Evolutionary conservation across 2,888 invertebrate genomes (phyloP).

Genomic region (Taphrorychus bicolor): DNA sequence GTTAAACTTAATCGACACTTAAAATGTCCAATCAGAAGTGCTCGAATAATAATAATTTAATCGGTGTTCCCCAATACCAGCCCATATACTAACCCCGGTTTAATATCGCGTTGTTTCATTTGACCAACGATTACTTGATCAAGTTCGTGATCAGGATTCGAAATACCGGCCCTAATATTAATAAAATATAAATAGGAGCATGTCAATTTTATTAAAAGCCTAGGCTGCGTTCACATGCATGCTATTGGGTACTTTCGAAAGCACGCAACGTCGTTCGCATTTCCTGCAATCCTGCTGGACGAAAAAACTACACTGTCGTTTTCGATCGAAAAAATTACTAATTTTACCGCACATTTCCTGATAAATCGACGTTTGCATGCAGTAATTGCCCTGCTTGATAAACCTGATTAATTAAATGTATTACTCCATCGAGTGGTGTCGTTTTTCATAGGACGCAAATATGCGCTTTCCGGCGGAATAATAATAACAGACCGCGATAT

Average conservation of each 20-base stretch:
- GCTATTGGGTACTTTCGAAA: background rate
- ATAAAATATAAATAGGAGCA: background rate
- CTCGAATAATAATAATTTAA: no score
- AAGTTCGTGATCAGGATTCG: no score
- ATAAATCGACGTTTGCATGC: slow-evolving; percentile 25
- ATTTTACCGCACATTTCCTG: slow-evolving; percentile 12
- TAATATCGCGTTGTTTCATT: no score
- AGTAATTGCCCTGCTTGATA: slow-evolving; percentile 15
- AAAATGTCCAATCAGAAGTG: no score
- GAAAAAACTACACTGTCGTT: background rate
- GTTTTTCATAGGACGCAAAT: slow-evolving; percentile 35
- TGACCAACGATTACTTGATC: no score
- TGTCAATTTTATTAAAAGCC: slow-evolving; percentile 4
- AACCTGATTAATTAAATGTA: slow-evolving; percentile 35
- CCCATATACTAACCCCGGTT: no score
- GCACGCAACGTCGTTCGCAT: background rate
- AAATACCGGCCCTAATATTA: no score
- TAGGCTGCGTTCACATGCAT: slow-evolving; percentile 2
- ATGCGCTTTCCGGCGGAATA: slow-evolving; percentile 33
- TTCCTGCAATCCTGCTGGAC: slow-evolving; percentile 4
- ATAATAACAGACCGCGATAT: slow-evolving; percentile 35
- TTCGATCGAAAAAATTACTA: background rate
- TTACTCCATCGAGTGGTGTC: slow-evolving; percentile 29
- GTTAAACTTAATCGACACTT: no score
- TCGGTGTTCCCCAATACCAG: no score